phyloP scores from a whole-genome alignment of 1,140 invertebrate species.

The Lerema accius region DNA sequence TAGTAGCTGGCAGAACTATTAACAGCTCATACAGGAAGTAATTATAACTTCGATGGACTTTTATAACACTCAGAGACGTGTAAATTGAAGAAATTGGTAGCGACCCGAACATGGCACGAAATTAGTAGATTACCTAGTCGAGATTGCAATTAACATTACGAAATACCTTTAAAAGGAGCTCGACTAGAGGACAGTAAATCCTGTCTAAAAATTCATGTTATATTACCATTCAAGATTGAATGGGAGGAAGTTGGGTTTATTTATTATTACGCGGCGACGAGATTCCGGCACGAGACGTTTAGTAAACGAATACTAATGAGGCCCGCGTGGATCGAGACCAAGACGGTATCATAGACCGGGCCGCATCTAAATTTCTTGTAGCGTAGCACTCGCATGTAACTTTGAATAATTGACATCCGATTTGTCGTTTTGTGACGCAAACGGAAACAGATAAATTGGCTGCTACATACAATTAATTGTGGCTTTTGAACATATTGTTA shows the following conservation, averaged over 20 bases:
- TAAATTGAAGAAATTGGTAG: too few species aligned
- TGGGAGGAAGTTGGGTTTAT: conserved; percentile 51
- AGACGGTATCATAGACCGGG: conserved; percentile 24
- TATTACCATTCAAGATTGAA: conserved; percentile 39
- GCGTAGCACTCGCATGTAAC: conserved; percentile 17
- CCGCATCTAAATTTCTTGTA: conserved; percentile 28
- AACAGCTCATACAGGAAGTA: too few species aligned
- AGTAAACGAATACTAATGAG: conserved; percentile 51
- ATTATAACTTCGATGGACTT: too few species aligned
- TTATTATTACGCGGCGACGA: conserved; percentile 49
- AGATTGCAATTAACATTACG: too few species aligned
- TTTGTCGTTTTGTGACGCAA: conserved; percentile 27
- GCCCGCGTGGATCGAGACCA: conserved; percentile 26
- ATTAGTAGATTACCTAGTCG: too few species aligned
- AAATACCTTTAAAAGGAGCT: too few species aligned
- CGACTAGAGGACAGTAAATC: conserved; percentile 1
- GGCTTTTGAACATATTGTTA: too few species aligned
- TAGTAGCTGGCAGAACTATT: too few species aligned
- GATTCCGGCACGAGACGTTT: conserved; percentile 43
- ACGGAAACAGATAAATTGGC: conserved; percentile 10
- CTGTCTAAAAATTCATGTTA: conserved; percentile 50
- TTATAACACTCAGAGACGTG: too few species aligned
- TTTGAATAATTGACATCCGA: conserved; percentile 34
- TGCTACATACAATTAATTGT: too few species aligned
- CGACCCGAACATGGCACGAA: too few species aligned